Evolutionary conservation across 2,888 invertebrate genomes (phyloP), one percentile per base, ranked within the genome.

Genomic region (Platycheirus rosarum): DNA sequence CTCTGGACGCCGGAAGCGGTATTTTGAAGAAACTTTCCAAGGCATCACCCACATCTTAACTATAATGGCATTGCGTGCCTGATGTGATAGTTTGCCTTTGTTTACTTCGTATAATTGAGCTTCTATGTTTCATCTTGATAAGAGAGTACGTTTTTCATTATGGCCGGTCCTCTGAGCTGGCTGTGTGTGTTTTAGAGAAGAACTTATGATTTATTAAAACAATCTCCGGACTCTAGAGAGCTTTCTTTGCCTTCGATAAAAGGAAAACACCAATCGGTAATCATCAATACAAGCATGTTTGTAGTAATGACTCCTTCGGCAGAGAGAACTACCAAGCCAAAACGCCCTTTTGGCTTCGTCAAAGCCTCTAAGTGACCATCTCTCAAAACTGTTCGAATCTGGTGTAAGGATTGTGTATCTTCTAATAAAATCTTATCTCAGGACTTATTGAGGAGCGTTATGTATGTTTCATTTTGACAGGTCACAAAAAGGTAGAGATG

Each of bases 1-100:
- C 29, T 32, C 40, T 48, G 23, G 69, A 69, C 51, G 44, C 55
- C 69, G 44, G 6, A 55, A 42, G 14, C 55, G 69, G 74, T 79
- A 79, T 79, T 74, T n/a, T 69, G 55, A 48, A 69, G 37, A 46
- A 68, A 79, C 63, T 69, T 63, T 68, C 68, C 57, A 49, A 79
- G 63, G n/a, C n/a, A 74, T 63, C 68, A 55, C 48, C 69, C 35
- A 44, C 69, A 60, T 66, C 40, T 26, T 37, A 23, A 26, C 11
- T 32, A 48, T 7, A 29, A 11, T 46, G 44, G 46, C 49, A 51
- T 14, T 49, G 48, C 60, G 44, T 51, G 16, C 49, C 20, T 46
- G 49, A 35, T 51, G 63, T 23, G 23, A 65, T 32, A 63, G 32
- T 62, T 69, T 62, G 13, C 26, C 13, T 57, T 62, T 76, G 48